Evolutionary conservation across 1,140 invertebrate genomes (phyloP).

Genomic region (Harpegnathos saltator): DNA sequence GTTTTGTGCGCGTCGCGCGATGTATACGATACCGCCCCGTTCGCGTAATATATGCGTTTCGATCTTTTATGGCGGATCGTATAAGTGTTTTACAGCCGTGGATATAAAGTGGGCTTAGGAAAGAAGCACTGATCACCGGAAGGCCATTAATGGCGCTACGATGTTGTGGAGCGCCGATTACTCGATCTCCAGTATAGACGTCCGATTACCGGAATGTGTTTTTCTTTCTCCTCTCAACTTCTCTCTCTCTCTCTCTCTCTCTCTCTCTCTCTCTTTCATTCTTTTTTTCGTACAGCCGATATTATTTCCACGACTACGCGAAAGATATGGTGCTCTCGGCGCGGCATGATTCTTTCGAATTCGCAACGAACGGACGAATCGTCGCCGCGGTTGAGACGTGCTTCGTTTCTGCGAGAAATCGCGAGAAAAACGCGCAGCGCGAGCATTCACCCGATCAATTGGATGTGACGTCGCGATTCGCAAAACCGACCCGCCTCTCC

Average conservation of each 20-base stretch:
- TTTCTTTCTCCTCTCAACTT: background rate
- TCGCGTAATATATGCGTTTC: constrained; percentile 57
- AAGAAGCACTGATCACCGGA: constrained; percentile 40
- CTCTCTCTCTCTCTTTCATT: too few species aligned
- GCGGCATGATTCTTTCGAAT: too few species aligned
- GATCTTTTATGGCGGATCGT: constrained; percentile 54
- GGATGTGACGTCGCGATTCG: constrained; percentile 7
- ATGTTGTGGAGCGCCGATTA: constrained; percentile 42
- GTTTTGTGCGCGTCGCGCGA: constrained; percentile 47
- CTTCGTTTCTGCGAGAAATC: background rate
- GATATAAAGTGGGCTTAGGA: constrained; percentile 50
- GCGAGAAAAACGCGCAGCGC: background rate
- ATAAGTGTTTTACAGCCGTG: constrained; percentile 49
- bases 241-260: too few species aligned
- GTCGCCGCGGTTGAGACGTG: background rate
- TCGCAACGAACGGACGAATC: background rate
- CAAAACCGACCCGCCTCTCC: constrained; percentile 12
- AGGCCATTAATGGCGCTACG: constrained; percentile 49
- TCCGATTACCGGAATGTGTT: constrained; percentile 5
- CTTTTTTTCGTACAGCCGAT: too few species aligned
- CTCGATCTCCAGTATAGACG: background rate
- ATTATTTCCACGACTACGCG: too few species aligned
- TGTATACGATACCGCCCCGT: constrained; percentile 23
- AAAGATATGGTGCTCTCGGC: too few species aligned
- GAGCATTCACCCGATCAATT: background rate